These are phyloP conservation scores for Andrena hattorfiana DNA, from an alignment of 2,888 invertebrate species.

Conservation along the genomic window DNA sequence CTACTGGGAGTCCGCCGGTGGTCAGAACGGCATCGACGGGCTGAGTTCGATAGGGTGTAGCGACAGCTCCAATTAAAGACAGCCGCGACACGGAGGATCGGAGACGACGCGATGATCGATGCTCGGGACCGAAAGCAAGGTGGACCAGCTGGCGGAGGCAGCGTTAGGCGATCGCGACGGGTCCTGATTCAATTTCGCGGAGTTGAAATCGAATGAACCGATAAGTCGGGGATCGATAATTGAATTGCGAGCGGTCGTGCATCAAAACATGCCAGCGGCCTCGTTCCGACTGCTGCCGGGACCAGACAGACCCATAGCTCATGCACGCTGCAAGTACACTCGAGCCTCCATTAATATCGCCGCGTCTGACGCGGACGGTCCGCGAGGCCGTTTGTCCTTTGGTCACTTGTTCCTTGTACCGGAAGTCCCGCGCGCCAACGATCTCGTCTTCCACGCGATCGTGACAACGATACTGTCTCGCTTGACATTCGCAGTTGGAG, in stretches of 20 bases:
- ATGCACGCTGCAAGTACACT: slow-evolving; percentile 72
- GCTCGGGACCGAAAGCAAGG: slow-evolving; percentile 4
- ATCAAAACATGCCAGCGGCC: slow-evolving; percentile 73
- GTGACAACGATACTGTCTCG: background rate
- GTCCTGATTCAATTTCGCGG: slow-evolving; percentile 40
- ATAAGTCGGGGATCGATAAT: slow-evolving; percentile 73
- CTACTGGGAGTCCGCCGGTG: background rate
- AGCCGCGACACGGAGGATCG: background rate
- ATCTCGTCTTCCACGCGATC: background rate
- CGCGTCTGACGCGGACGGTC: slow-evolving; percentile 58
- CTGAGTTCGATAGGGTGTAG: background rate
- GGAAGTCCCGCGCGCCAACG: background rate
- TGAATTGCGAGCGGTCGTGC: slow-evolving; percentile 69
- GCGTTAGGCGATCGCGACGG: background rate
- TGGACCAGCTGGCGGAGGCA: slow-evolving; percentile 22
- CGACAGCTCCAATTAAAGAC: slow-evolving; percentile 23
- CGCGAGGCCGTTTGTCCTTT: slow-evolving; percentile 34
- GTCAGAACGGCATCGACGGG: background rate
- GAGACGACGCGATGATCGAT: slow-evolving; percentile 42
- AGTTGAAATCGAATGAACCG: slow-evolving; percentile 46
- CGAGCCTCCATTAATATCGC: slow-evolving; percentile 62
- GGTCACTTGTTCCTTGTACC: slow-evolving; percentile 1
- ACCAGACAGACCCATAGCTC: slow-evolving; percentile 67
- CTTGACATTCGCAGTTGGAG: background rate
- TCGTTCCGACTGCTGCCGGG: slow-evolving; percentile 45